phyloP scores from a whole-genome alignment of 35 echinoderm and acorn worm species.

The Eucidaris tribuloides region DNA sequence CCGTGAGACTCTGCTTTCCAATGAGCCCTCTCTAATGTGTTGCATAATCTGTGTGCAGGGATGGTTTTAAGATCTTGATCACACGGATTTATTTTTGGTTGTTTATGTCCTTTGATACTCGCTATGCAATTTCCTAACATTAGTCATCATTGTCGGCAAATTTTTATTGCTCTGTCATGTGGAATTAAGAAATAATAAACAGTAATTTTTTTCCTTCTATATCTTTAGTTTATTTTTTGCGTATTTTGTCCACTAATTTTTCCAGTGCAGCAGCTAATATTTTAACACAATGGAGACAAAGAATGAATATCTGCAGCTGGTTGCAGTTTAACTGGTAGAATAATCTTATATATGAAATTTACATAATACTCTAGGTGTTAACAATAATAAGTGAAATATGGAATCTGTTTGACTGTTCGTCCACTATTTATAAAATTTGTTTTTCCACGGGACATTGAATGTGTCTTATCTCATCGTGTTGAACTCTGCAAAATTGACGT shows the following conservation, averaged over 20 bases:
- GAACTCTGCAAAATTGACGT: too few species aligned
- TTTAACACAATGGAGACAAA: not conserved
- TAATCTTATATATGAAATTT: too few species aligned
- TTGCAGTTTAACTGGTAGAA: too few species aligned
- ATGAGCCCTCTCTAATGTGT: conserved; percentile 72
- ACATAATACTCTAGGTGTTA: too few species aligned
- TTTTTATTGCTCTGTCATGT: conserved; percentile 77
- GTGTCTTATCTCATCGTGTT: too few species aligned
- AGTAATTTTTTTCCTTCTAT: not conserved
- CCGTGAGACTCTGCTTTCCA: conserved; percentile 73
- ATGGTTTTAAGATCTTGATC: conserved; percentile 82
- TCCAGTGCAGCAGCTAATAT: not conserved
- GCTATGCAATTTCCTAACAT: conserved; percentile 84
- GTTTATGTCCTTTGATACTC: conserved; percentile 80
- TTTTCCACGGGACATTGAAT: too few species aligned
- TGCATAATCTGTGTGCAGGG: conserved; percentile 81
- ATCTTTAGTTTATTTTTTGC: not conserved
- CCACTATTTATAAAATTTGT: too few species aligned
- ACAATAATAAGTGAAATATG: too few species aligned
- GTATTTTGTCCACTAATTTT: too few species aligned
- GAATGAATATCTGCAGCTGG: not conserved
- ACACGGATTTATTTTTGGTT: too few species aligned
- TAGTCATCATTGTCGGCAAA: conserved; percentile 99
- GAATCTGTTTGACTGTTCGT: too few species aligned
- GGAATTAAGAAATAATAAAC: not conserved